These are phyloP conservation scores for Diachasma alloeum DNA, from an alignment of 1,140 invertebrate genomes.

Conservation along the genomic window DNA sequence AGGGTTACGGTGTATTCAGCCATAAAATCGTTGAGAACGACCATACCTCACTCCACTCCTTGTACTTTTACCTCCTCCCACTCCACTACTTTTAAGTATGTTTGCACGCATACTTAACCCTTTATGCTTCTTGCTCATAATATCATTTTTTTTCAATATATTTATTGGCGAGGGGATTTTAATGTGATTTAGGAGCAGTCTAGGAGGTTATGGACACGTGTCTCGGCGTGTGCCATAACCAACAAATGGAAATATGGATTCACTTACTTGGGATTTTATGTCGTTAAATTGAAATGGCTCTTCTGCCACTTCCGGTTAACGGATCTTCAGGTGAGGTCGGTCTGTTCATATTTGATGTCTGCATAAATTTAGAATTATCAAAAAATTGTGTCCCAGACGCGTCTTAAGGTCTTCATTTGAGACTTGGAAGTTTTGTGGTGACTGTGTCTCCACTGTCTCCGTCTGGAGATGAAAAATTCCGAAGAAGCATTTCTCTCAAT, in stretches of 20 bases:
- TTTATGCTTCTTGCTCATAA: neutral
- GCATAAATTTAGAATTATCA: no score
- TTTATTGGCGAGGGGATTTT: neutral
- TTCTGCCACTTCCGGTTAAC: neutral
- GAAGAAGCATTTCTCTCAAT: no score
- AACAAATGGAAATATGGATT: neutral
- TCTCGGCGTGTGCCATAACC: neutral
- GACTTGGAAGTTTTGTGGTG: no score
- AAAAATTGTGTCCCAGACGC: no score
- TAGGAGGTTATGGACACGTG: slow-evolving; percentile 1
- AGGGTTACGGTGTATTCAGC: slow-evolving; percentile 2
- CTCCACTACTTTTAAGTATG: slow-evolving; percentile 9
- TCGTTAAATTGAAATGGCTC: neutral
- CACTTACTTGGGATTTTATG: neutral
- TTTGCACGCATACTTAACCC: slow-evolving; percentile 21
- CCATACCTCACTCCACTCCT: slow-evolving; percentile 19
- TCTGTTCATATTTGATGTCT: no score
- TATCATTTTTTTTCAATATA: neutral
- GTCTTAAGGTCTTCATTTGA: no score
- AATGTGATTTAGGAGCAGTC: neutral
- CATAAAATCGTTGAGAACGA: slow-evolving; percentile 23
- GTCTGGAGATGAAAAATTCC: no score
- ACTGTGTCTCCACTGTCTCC: no score
- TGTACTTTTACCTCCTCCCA: neutral
- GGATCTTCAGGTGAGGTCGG: no score